phyloP scores from a whole-genome alignment of 2,113 vertebrate species.

The Xerus inauris region DNA sequence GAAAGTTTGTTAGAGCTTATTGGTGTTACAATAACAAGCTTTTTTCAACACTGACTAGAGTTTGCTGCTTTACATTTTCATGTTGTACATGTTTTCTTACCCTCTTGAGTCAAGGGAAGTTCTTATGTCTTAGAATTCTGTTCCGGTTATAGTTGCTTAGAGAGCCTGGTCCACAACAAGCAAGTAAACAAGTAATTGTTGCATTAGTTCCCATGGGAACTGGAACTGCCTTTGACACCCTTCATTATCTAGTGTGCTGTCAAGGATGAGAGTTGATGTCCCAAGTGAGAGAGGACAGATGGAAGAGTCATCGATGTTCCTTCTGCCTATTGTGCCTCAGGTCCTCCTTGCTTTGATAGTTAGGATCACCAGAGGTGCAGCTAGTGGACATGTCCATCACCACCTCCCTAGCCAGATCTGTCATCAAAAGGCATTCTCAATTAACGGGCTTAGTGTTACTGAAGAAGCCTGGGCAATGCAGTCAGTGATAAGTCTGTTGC shows the following conservation, averaged over 20 bases:
- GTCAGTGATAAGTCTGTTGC: conserved; percentile 8
- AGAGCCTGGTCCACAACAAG: neutral
- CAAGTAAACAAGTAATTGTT: conserved; percentile 3
- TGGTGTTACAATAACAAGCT: conserved; percentile 52
- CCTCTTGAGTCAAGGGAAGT: conserved; percentile 61
- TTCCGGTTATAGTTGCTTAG: conserved; percentile 5
- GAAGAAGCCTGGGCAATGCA: neutral
- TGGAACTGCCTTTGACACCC: neutral
- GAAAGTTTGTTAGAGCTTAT: conserved; percentile 59
- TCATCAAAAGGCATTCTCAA: neutral
- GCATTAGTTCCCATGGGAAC: neutral
- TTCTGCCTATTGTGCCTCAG: neutral
- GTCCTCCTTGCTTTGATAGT: neutral
- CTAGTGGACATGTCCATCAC: neutral
- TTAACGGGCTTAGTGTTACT: neutral
- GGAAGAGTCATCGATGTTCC: neutral
- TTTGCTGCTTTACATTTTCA: conserved; percentile 26
- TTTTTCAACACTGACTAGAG: conserved; percentile 53
- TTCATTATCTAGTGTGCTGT: neutral
- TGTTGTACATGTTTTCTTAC: conserved; percentile 54
- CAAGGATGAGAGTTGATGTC: neutral
- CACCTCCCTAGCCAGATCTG: neutral
- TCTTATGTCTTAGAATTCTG: conserved; percentile 40
- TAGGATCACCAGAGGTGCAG: neutral
- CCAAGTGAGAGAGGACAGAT: neutral